phyloP scores from a whole-genome alignment of 2,888 invertebrate genomes.

The Bruchidius siliquastri region DNA sequence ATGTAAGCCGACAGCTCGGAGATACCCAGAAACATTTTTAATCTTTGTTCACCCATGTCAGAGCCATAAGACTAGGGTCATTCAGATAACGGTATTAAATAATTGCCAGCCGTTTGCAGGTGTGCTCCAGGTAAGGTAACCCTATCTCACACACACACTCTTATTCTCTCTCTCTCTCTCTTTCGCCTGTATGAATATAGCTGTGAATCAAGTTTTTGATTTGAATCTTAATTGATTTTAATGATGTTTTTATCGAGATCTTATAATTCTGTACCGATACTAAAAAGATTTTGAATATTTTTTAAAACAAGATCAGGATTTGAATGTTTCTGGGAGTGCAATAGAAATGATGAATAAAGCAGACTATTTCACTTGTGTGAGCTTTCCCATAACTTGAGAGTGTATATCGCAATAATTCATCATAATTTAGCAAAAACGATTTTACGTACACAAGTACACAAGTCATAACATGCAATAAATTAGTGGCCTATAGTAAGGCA shows the following conservation, averaged over 20 bases:
- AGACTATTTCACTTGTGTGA: no score
- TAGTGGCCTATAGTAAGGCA: neutral
- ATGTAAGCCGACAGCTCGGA: neutral
- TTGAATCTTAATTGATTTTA: neutral
- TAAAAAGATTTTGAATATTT: no score
- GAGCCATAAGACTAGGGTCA: constrained; percentile 24
- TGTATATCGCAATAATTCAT: no score
- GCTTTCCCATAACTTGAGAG: no score
- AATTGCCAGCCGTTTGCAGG: constrained; percentile 16
- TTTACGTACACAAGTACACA: no score
- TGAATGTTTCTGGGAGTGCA: no score
- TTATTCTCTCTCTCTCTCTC: neutral
- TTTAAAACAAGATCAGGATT: no score
- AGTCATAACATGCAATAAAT: no score
- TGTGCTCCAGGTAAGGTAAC: neutral
- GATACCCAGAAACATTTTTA: constrained; percentile 20
- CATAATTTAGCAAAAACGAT: no score
- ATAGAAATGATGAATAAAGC: no score
- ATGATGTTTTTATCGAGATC: neutral
- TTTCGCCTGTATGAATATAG: no score
- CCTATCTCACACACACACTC: neutral
- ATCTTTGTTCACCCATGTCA: constrained; percentile 25
- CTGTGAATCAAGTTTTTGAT: neutral
- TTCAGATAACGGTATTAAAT: constrained; percentile 29
- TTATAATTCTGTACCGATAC: no score